Conservation (phyloP, 2,888 invertebrate genomes). For the Erebia ligea region DNA sequence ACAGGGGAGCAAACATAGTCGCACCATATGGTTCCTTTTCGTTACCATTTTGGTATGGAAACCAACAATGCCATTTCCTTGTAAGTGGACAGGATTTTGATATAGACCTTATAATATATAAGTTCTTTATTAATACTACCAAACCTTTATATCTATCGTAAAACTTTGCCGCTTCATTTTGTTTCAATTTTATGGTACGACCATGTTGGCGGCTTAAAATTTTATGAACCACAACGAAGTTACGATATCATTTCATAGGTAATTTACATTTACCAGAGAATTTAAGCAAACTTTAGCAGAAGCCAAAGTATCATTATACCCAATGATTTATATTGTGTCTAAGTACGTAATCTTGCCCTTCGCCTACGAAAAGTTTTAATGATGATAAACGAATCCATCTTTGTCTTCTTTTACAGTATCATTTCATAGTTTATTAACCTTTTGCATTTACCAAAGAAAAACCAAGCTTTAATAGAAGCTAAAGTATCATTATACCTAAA, state of each 20-base stretch:
- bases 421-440: too few relatives aligned
- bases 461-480: too few relatives aligned
- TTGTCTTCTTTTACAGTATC: neutral
- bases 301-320: neutral
- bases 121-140: constrained; percentile 6
- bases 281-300: too few relatives aligned
- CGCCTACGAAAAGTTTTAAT: neutral
- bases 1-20: too few relatives aligned
- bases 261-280: neutral
- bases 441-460: too few relatives aligned
- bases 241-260: constrained; percentile 18
- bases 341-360: neutral
- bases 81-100: neutral
- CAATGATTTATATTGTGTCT: neutral
- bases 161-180: constrained; percentile 23
- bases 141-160: constrained; percentile 21
- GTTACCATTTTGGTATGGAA: too few relatives aligned
- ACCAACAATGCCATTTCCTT: neutral
- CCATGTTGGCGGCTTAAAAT: constrained; percentile 12
- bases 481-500: too few relatives aligned
- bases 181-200: constrained; percentile 16
- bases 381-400: neutral
- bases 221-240: constrained; percentile 16
- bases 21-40: too few relatives aligned
- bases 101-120: constrained; percentile 1